Evolutionary conservation across 2,113 vertebrate species (phyloP).

Genomic region (Phalacrocorax aristotelis): DNA sequence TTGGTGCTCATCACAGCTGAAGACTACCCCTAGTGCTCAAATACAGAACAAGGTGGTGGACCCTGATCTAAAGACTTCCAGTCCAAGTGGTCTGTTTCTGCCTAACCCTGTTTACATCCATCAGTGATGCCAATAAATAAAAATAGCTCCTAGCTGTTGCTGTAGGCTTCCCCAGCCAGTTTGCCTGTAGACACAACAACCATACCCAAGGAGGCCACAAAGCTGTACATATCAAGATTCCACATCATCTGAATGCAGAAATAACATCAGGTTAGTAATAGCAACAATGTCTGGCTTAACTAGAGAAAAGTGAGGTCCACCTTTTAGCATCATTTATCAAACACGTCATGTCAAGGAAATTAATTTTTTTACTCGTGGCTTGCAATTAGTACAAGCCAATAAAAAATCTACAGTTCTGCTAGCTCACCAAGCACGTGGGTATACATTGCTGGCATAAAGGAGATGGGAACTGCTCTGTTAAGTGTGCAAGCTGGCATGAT

Average conservation of each 20-base stretch:
- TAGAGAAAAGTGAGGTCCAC: background rate
- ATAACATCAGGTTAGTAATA: background rate
- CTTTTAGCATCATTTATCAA: background rate
- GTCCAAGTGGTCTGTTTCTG: background rate
- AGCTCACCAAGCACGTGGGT: slow-evolving; percentile 34
- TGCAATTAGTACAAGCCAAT: slow-evolving; percentile 30
- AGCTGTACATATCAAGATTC: background rate
- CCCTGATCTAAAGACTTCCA: background rate
- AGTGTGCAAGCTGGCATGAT: background rate
- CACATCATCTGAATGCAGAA: background rate
- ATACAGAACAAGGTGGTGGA: background rate
- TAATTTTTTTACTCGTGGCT: background rate
- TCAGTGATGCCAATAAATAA: background rate
- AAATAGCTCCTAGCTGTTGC: background rate
- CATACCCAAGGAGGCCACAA: background rate
- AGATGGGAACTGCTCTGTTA: slow-evolving; percentile 42
- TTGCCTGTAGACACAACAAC: background rate
- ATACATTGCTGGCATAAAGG: background rate
- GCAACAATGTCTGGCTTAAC: background rate
- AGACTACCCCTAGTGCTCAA: background rate
- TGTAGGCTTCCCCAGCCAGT: background rate
- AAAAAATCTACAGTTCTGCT: slow-evolving; percentile 19
- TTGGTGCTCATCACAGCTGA: background rate
- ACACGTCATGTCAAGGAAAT: background rate
- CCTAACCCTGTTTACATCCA: background rate